Percentiles rank a stretch among this genome's conserved stretches.
These are phyloP conservation scores for Acrocephalus arundinaceus DNA, from an alignment of 2,113 vertebrate genomes.

Conservation along the genomic window DNA sequence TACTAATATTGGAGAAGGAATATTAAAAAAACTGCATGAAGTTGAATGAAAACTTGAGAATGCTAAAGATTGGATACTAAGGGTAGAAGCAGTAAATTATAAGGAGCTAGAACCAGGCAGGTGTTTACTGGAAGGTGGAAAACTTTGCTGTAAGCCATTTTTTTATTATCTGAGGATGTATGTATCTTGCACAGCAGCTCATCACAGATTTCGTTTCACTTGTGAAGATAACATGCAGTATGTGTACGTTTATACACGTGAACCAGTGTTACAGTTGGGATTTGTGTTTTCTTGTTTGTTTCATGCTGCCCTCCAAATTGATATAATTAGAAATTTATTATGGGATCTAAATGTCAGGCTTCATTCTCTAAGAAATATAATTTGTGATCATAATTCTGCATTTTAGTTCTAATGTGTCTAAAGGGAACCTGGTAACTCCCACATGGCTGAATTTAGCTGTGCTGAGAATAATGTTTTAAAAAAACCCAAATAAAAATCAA, in stretches of 20 bases:
- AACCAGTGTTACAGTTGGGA: not conserved
- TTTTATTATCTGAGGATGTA: not conserved
- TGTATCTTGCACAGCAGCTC: not conserved
- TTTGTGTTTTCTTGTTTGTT: not conserved
- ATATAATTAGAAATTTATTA: not conserved
- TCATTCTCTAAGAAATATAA: not conserved
- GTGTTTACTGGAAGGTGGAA: not conserved
- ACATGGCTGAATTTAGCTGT: not conserved
- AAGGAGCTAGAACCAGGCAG: not conserved
- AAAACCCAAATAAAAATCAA: not conserved
- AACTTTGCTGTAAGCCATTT: not conserved
- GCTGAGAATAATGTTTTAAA: not conserved
- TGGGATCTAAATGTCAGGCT: not conserved
- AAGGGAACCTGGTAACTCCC: not conserved
- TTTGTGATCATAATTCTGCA: not conserved
- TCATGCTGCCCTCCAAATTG: not conserved
- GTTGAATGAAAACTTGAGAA: not conserved
- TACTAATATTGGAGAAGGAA: not conserved
- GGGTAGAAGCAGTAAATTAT: not conserved
- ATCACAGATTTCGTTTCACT: not conserved
- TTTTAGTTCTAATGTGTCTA: not conserved
- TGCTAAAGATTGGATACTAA: not conserved
- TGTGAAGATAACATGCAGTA: not conserved
- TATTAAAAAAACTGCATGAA: not conserved
- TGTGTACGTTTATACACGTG: not conserved